Evolutionary conservation across 2,113 vertebrate genomes (phyloP), one percentile per base, ranked within the genome.

Genomic region (Tricholaema leucomelas): DNA sequence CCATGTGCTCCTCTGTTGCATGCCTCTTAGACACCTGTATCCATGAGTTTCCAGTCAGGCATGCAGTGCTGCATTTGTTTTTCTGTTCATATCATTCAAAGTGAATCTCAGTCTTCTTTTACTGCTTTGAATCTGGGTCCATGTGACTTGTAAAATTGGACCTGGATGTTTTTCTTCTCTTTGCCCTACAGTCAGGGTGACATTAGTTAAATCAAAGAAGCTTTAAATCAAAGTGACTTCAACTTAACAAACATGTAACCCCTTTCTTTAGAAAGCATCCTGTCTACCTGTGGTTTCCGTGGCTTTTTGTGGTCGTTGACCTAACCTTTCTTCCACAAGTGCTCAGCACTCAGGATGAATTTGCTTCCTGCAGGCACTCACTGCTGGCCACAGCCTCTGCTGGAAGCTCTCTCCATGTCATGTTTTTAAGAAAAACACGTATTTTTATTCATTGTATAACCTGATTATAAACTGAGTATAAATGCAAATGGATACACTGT

Each of bases 221-320:
- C 56, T 42, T 90, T 55, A 91, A 80, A 91, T 91, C 33, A 84
- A 61, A 85, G 61, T 27, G 82, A 31, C 54, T 92, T 83, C 28
- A 80, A 55, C 11, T 66, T 83, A 38, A 48, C 44, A 44, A 83
- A 63, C 21, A 31, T 3, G 1, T 73, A 73, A 54, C 56, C 24
- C 58, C 58, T 6, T 30, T 40, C n/a, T 81, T 79, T 2, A 38
- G 65, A 83, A 87, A 79, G 8, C 6, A 3, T 59, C 72, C 74
- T 11, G 59, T 58, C n/a, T 88, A 33, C 64, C 46, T 70, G 8
- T 52, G 56, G 60, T 74, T 91, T 83, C 69, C 38, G 24, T 61
- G 63, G 59, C 24, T 58, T 50, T 5, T 2, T 78, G 74, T 42
- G 63, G 72, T 69, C 1, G 0, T 72, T 54, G 63, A 58, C 40